Evolutionary conservation across 2,888 invertebrate genomes (phyloP), one percentile per base, ranked within the genome.

Genomic region (Charanyca ferruginea): DNA sequence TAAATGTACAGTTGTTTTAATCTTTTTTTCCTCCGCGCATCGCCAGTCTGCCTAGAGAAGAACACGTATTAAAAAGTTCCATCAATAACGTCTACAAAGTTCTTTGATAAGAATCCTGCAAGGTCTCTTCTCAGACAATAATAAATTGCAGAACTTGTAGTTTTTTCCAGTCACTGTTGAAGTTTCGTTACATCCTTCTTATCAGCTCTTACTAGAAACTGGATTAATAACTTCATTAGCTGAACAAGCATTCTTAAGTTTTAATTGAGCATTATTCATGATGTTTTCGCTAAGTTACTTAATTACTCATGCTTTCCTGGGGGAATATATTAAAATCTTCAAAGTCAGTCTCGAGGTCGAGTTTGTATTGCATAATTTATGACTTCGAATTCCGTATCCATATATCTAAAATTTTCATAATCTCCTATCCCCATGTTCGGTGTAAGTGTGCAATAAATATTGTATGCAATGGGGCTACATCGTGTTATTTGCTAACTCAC

Each of bases 401-500:
- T 74, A 83, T 66, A 83, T 71, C 73, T 79, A 80, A 85, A 87
- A 91, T 89, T 90, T 91, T 91, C 90, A 91, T 93, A 93, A 93
- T 92, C 78, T 83, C 85, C 85, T 71, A 80, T 80, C 84, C 87
- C 88, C 87, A 86, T 84, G 85, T 87, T 87, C 79, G 81, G 83
- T 84, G 85, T 75, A 83, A 83, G 81, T 81, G 83, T 88, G 92
- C 91, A 91, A 94, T 93, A 94, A 93, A 94, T 94, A 94, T 91
- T 90, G 89, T 88, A 93, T 89, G 88, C 89, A 88, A 86, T 90
- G 87, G 91, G 90, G 88, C 83, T 87, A 87, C 88, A 90, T 83
- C 91, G 89, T 89, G 92, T 90, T 93, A 93, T 94, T 94, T 93
- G 94, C 93, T 89, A 87, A 90, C 89, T 85, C 81, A 81, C 81